phyloP scores from a whole-genome alignment of 2,797 vertebrate species.

The Sciaenops ocellatus region DNA sequence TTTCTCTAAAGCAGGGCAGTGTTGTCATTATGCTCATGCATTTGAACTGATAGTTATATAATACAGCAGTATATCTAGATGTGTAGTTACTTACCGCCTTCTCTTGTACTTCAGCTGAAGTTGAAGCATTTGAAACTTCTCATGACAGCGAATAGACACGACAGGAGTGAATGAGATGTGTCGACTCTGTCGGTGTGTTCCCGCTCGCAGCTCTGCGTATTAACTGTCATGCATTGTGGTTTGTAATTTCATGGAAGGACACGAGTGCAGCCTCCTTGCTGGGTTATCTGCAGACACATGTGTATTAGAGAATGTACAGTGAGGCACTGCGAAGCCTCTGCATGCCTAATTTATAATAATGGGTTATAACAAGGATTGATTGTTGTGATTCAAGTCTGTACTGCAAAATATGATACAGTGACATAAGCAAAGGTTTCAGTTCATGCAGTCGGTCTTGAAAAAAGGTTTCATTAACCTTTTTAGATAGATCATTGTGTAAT shows the following conservation, averaged over 20 bases:
- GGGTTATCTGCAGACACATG: slow-evolving; percentile 11
- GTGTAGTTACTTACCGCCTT: background rate
- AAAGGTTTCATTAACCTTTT: background rate
- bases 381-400: slow-evolving; percentile 13
- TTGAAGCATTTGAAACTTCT: slow-evolving; percentile 23
- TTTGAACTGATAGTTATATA: slow-evolving; percentile 1
- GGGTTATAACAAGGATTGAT: slow-evolving; percentile 34
- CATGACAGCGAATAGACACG: slow-evolving; percentile 9
- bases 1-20: too few species aligned
- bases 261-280: slow-evolving; percentile 9
- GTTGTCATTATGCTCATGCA: background rate
- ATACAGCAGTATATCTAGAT: background rate
- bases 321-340: slow-evolving; percentile 24
- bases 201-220: slow-evolving; percentile 24
- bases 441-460: background rate
- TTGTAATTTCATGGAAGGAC: slow-evolving; percentile 57
- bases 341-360: slow-evolving; percentile 10
- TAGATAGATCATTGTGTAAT: background rate
- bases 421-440: background rate
- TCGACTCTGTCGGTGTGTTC: background rate
- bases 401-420: background rate
- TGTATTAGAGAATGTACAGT: slow-evolving; percentile 5
- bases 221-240: slow-evolving; percentile 48
- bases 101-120: background rate
- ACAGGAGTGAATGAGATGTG: slow-evolving; percentile 38